phyloP scores from a whole-genome alignment of 2,888 invertebrate genomes.

The Drosophila parthenogenetica region DNA sequence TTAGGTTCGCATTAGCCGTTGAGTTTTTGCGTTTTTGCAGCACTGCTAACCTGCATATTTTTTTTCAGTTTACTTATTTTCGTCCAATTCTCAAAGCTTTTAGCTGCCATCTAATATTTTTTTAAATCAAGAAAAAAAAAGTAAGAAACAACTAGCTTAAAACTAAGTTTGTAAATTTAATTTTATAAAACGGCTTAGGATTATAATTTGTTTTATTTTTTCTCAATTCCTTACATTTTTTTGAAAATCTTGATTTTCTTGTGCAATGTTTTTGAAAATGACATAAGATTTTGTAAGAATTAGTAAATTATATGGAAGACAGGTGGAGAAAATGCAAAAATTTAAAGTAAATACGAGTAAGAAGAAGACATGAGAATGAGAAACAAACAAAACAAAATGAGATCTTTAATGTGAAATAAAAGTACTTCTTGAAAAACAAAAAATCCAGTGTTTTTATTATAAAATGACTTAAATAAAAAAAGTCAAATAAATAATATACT shows the following conservation, averaged over 20 bases:
- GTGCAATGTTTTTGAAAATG: conserved; percentile 42
- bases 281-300: conserved; percentile 75
- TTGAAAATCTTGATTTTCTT: conserved; percentile 27
- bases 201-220: conserved; percentile 14
- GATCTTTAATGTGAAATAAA: conserved; percentile 73
- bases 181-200: conserved; percentile 34
- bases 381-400: conserved; percentile 56
- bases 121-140: conserved; percentile 22
- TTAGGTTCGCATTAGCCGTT: conserved; percentile 11
- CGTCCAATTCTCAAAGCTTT: conserved; percentile 40
- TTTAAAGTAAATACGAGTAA: conserved; percentile 62
- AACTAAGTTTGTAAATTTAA: conserved; percentile 55
- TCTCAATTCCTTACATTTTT: background rate
- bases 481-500: no score
- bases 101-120: conserved; percentile 58
- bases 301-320: conserved; percentile 68
- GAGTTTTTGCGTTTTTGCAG: conserved; percentile 15
- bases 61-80: conserved; percentile 6
- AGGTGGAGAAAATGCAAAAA: conserved; percentile 44
- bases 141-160: conserved; percentile 40
- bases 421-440: conserved; percentile 59
- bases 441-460: background rate
- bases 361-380: conserved; percentile 50
- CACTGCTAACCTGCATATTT: background rate
- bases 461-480: no score